Base-by-base conservation (phyloP, 2,797 vertebrate species). In the Rhabdomys pumilio region DNA sequence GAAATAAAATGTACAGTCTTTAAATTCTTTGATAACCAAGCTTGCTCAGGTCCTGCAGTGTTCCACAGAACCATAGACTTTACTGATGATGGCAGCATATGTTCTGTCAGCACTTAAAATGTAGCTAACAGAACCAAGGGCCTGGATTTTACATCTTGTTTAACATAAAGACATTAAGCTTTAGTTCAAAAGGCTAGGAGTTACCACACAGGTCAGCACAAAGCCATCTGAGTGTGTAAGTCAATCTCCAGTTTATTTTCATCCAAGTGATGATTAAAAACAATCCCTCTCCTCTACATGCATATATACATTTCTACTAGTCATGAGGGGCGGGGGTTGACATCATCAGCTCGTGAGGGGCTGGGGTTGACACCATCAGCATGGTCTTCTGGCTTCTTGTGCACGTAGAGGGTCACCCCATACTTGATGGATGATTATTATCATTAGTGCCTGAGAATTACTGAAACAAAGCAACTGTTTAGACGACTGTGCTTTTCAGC, bases 121-220 rank as follows among this genome's bases (percentile, higher is more conserved):
- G 22, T 87, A 34, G 81, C 47, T 59, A 53, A 31, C 24, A 3
- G n/a, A 65, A 47, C 72, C 84, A 57, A 96, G 38, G 15, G 85
- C 65, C 19, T 75, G 29, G 83, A 55, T 34, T 96, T 26, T 84
- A 84, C 67, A 50, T 85, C 59, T 67, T 41, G 79, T 73, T 84
- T 88, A 61, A 76, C 76, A 88, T 89, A 44, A 90, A 85, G 41
- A 19, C 69, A 53, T 44, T 85, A 67, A 65, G 86, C 14, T 61
- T 65, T 81, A 63, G 41, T 13, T 44, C 1, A 12, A 0, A 24
- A 87, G 55, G 73, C 69, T 59, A 24, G 53, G 93, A 80, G 63
- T 82, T 69, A 72, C n/a, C 24, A 34, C 47, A 20, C 19, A 53
- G n/a, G 14, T 55, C 2, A 55, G 29, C 20, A 83, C 41, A 90